These are phyloP conservation scores for Caenorhabditis zanzibari DNA, from an alignment of 2,888 invertebrate species.

Conservation along the genomic window DNA sequence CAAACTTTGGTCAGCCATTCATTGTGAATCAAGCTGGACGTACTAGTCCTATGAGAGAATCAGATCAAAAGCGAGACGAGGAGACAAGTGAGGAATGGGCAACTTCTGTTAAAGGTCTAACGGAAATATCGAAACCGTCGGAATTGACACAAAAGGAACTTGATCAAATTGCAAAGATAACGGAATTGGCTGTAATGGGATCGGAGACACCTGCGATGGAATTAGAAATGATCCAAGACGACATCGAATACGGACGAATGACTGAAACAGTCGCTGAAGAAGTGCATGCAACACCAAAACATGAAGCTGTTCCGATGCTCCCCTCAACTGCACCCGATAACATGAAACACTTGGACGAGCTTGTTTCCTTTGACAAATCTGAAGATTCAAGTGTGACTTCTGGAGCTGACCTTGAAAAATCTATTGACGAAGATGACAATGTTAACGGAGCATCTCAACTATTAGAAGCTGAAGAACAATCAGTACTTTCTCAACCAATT, in stretches of 20 bases:
- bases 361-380: too few species aligned
- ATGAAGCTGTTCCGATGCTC: neutral
- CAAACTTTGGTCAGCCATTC: neutral
- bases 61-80: neutral
- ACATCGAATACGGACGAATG: neutral
- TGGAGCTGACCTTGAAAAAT: slow-evolving; percentile 52
- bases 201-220: neutral
- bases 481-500: neutral
- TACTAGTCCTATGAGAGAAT: neutral
- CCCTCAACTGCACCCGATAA: neutral
- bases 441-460: slow-evolving; percentile 12
- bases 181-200: slow-evolving; percentile 22
- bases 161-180: slow-evolving; percentile 34
- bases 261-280: neutral
- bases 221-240: neutral
- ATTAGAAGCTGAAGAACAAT: slow-evolving; percentile 5
- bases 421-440: slow-evolving; percentile 25
- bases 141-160: slow-evolving; percentile 37
- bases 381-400: slow-evolving; percentile 50
- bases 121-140: neutral
- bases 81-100: too few species aligned
- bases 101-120: too few species aligned
- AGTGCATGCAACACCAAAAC: neutral
- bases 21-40: neutral
- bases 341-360: too few species aligned